These are phyloP conservation scores for Formica aserva DNA, from an alignment of 2,888 invertebrate genomes.

Conservation along the genomic window DNA sequence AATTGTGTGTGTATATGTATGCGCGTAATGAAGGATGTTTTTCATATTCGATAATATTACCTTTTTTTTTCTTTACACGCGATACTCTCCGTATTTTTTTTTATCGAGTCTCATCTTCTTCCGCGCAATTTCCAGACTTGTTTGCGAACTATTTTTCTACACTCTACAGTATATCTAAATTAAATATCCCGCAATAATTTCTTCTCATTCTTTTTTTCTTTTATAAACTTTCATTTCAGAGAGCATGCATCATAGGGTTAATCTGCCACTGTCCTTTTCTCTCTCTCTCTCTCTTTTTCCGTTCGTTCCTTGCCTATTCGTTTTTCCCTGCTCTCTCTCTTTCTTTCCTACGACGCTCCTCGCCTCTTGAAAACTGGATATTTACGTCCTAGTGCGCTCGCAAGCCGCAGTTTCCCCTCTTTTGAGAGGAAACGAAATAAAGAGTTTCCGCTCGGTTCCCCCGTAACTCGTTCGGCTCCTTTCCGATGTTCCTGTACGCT, in stretches of 20 bases:
- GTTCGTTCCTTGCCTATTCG: neutral
- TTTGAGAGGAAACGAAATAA: conserved; percentile 50
- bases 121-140: neutral
- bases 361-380: conserved; percentile 55
- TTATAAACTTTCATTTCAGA: neutral
- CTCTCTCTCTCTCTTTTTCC: neutral
- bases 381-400: conserved; percentile 58
- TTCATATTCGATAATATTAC: neutral
- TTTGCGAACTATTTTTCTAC: neutral
- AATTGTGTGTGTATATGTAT: neutral
- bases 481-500: conserved; percentile 31
- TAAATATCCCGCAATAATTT: conserved; percentile 23
- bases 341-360: conserved; percentile 4
- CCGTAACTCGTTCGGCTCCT: conserved; percentile 32
- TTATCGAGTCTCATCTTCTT: neutral
- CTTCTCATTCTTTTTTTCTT: neutral
- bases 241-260: conserved; percentile 7
- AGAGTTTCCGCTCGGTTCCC: conserved; percentile 37
- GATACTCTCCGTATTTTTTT: neutral
- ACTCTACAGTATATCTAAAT: conserved; percentile 6
- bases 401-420: conserved; percentile 47
- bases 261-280: neutral
- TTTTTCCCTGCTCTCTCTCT: neutral
- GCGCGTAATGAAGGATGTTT: neutral
- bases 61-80: neutral